Evolutionary conservation across 2,797 vertebrate genomes (phyloP).

Genomic region (Enteromius argenteus): DNA sequence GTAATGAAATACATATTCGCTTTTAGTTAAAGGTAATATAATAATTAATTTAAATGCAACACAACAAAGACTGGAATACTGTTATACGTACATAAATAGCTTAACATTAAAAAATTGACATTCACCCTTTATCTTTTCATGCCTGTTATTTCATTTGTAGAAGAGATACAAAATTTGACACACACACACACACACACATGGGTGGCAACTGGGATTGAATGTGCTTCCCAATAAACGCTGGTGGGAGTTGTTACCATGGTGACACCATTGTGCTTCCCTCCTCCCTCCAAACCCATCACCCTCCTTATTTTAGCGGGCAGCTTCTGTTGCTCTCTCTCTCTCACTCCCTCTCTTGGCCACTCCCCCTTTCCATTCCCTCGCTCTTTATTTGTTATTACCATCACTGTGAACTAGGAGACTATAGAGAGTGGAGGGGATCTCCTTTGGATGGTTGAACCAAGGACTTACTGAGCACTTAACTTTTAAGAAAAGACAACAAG

Average conservation of each 20-base stretch:
- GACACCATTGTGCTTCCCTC: conserved; percentile 82
- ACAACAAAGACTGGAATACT: not conserved
- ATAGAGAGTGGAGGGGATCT: conserved; percentile 63
- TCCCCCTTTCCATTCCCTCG: conserved; percentile 70
- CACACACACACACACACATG: conserved; percentile 36
- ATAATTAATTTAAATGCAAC: not conserved
- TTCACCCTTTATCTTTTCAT: not conserved
- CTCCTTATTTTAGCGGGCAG: conserved; percentile 56
- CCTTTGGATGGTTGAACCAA: conserved; percentile 32
- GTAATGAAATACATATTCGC: not conserved
- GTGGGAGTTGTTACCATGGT: conserved; percentile 90
- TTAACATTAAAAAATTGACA: not conserved
- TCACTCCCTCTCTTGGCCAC: conserved; percentile 66
- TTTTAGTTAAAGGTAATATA: not conserved
- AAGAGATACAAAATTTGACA: not conserved
- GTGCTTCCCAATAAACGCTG: conserved; percentile 87
- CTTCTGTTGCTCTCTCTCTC: conserved; percentile 48
- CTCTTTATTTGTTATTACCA: conserved; percentile 70
- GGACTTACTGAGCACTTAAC: conserved; percentile 29
- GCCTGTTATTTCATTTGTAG: not conserved
- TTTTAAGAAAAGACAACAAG: not conserved
- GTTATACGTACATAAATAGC: not conserved
- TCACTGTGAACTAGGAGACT: conserved; percentile 72
- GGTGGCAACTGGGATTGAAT: conserved; percentile 74
- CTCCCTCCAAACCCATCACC: conserved; percentile 66